Percentiles rank a stretch among this genome's conserved stretches.
phyloP scores from a whole-genome alignment of 2,888 invertebrate species.

The Stegana nigrithorax region DNA sequence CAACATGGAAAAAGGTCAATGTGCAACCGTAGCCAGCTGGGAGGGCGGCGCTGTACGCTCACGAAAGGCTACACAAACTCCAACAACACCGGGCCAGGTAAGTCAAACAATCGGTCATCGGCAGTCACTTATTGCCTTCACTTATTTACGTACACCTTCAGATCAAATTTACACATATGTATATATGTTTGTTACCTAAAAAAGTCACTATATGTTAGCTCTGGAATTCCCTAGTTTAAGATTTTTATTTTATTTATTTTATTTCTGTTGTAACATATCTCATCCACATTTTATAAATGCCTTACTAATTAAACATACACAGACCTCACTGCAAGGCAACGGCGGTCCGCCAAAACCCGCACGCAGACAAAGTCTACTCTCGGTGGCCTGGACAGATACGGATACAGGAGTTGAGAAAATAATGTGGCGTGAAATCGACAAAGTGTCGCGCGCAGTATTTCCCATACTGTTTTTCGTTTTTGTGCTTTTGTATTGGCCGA shows the following conservation, averaged over 20 bases:
- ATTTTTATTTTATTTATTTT: neutral
- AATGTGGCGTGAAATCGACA: slow-evolving; percentile 84
- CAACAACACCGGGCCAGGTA: slow-evolving; percentile 69
- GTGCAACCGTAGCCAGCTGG: slow-evolving; percentile 77
- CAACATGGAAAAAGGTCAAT: slow-evolving; percentile 76
- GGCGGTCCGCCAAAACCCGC: slow-evolving; percentile 68
- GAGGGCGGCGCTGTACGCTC: slow-evolving; percentile 74
- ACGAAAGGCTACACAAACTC: slow-evolving; percentile 71
- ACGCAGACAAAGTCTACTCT: slow-evolving; percentile 67
- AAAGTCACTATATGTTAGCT: neutral
- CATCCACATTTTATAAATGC: neutral
- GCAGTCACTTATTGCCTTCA: slow-evolving; percentile 23
- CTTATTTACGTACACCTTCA: slow-evolving; percentile 22
- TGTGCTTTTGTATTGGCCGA: slow-evolving; percentile 83
- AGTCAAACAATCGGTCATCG: slow-evolving; percentile 18
- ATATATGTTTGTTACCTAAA: neutral
- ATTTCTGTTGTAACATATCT: neutral
- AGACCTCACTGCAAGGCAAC: slow-evolving; percentile 69
- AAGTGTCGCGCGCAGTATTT: slow-evolving; percentile 80
- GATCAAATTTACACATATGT: neutral
- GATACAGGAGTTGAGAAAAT: slow-evolving; percentile 79
- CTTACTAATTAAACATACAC: slow-evolving; percentile 3
- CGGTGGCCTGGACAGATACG: slow-evolving; percentile 76
- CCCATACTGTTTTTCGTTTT: slow-evolving; percentile 83
- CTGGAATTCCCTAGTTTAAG: neutral